Evolutionary conservation across 1,140 invertebrate genomes (phyloP).

Genomic region (Bombus huntii): DNA sequence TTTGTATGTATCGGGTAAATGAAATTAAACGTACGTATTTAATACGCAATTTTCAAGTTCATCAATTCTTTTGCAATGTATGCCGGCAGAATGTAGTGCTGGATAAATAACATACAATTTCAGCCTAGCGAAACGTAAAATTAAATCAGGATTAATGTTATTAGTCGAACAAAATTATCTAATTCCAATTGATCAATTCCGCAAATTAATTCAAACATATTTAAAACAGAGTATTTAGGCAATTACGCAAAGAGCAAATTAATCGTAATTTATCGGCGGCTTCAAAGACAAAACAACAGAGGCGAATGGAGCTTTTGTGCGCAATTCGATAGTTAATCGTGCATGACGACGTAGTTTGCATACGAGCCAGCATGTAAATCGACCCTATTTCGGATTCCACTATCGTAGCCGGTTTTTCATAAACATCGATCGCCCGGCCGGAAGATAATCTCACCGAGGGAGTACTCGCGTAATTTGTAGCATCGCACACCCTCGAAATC

Average conservation of each 20-base stretch:
- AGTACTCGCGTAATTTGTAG: conserved; percentile 25
- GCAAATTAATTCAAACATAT: background rate
- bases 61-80: no score
- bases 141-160: no score
- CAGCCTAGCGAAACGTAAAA: no score
- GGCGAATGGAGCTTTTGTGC: background rate
- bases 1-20: no score
- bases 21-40: no score
- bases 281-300: background rate
- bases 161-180: no score
- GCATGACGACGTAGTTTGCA: background rate
- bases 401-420: background rate
- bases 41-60: no score
- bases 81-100: no score
- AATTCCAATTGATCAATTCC: background rate
- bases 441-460: conserved; percentile 14
- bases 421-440: conserved; percentile 11
- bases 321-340: background rate
- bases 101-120: no score
- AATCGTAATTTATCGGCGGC: background rate
- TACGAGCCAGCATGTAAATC: conserved; percentile 1
- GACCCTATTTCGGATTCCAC: background rate
- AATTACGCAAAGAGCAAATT: background rate
- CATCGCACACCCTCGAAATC: conserved; percentile 11
- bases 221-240: background rate